Evolutionary conservation across 2,113 vertebrate genomes (phyloP), one percentile per base, ranked within the genome.

Genomic region (Calonectris borealis): DNA sequence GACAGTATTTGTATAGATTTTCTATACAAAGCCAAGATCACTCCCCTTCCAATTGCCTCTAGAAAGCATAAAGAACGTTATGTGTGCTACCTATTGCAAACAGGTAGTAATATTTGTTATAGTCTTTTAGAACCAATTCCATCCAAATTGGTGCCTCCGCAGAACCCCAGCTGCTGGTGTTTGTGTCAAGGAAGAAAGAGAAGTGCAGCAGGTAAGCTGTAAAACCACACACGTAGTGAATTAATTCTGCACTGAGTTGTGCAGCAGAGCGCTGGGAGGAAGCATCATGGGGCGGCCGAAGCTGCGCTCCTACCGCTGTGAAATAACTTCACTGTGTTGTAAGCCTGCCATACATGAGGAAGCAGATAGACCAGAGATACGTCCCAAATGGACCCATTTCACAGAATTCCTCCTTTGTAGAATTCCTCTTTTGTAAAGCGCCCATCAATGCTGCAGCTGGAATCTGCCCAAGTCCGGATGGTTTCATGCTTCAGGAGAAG

Each of bases 251-350:
- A 1, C 44, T 11, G 79, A n/a, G 32, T n/a, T 10, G 52, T 29
- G 75, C 40, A 8, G 57, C 40, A 25, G 83, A 36, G 83, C 3
- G 4, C 61, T 3, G 6, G 36, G 72, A 91, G 13, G 76, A 68
- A 51, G 11, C 21, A 0, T 16, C 21, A 0, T 0, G 2, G 73
- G 34, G 31, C 15, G 11, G 20, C n/a, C 3, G 0, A 57, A 27
- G 65, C 32, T 51, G 73, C n/a, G 58, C 54, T 86, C 24, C 86
- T 80, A 40, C 34, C 5, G 6, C 58, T 29, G 1, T 0, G 42
- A 60, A 64, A 54, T 66, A 71, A 76, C 42, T 68, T 75, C 90
- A 29, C 69, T 18, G 24, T 38, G 70, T 18, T 64, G 52, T 62
- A 86, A 86, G 88, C 34, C 77, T 84, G 73, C 62, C 36, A 11